Evolutionary conservation across 2,797 vertebrate species (phyloP).

Genomic region (Anas capensis): DNA sequence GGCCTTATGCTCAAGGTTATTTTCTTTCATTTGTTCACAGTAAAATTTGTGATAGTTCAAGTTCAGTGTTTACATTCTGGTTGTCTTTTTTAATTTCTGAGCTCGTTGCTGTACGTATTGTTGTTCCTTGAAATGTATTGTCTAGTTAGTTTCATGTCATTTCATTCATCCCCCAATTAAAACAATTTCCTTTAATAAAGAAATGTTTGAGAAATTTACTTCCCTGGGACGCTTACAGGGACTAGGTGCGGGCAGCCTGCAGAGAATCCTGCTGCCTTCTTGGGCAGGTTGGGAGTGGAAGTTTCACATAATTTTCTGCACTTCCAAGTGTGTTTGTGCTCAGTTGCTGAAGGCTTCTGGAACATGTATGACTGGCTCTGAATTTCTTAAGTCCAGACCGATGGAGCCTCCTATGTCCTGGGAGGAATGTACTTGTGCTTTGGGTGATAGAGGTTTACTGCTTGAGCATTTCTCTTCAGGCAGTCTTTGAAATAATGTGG

Average conservation of each 20-base stretch:
- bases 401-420: background rate
- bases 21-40: background rate
- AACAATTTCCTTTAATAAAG: background rate
- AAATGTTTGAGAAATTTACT: background rate
- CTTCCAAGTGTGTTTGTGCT: background rate
- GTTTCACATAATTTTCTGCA: background rate
- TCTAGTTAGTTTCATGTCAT: background rate
- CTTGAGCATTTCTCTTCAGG: conserved; percentile 23
- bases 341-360: conserved; percentile 4
- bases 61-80: background rate
- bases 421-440: conserved; percentile 36
- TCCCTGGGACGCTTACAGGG: background rate
- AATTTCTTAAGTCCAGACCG: background rate
- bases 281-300: background rate
- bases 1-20: background rate
- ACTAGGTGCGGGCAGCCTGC: background rate
- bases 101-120: background rate
- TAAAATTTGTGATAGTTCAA: conserved; percentile 1
- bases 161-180: background rate
- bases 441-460: conserved; percentile 16
- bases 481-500: conserved; percentile 41
- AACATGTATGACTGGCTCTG: background rate
- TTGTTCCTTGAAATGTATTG: background rate
- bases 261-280: background rate
- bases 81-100: conserved; percentile 5